Percentiles rank a stretch among this genome's conserved stretches.
phyloP scores from a whole-genome alignment of 2,797 vertebrate species.

The Crocidura indochinensis region DNA sequence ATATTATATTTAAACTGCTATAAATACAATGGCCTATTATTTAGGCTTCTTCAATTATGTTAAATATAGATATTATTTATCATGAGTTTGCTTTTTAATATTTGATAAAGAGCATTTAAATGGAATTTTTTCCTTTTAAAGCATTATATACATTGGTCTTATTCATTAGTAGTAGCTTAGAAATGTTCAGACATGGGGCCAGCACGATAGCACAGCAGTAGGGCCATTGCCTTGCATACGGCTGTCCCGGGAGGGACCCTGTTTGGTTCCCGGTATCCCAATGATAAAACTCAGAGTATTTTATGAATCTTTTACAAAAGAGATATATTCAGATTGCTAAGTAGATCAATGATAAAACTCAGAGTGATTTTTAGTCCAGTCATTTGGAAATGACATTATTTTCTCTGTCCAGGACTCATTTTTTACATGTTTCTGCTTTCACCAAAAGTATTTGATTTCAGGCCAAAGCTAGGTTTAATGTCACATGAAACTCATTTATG shows the following conservation, averaged over 20 bases:
- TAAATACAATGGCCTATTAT: not conserved
- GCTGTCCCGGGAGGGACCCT: too few relatives aligned
- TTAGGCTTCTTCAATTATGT: too few relatives aligned
- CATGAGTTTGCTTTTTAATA: not conserved
- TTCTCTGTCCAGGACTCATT: not conserved
- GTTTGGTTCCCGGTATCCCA: too few relatives aligned
- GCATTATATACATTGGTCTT: not conserved
- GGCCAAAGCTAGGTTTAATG: not conserved
- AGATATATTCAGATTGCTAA: not conserved
- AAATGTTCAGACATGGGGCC: not conserved
- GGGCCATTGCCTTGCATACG: too few relatives aligned
- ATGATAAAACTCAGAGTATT: too few relatives aligned
- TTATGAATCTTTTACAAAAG: too few relatives aligned
- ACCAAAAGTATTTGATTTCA: not conserved
- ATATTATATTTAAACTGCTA: not conserved
- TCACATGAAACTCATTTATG: not conserved
- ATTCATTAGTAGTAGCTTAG: slow-evolving; percentile 34
- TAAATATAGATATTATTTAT: not conserved
- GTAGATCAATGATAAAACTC: not conserved
- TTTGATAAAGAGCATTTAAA: slow-evolving; percentile 40
- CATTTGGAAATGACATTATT: not conserved
- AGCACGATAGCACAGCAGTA: too few relatives aligned
- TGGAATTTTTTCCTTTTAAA: slow-evolving; percentile 47
- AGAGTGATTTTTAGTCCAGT: not conserved
- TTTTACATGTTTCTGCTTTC: slow-evolving; percentile 22